Evolutionary conservation across 2,888 invertebrate species (phyloP).

Genomic region (Galeruca laticollis): DNA sequence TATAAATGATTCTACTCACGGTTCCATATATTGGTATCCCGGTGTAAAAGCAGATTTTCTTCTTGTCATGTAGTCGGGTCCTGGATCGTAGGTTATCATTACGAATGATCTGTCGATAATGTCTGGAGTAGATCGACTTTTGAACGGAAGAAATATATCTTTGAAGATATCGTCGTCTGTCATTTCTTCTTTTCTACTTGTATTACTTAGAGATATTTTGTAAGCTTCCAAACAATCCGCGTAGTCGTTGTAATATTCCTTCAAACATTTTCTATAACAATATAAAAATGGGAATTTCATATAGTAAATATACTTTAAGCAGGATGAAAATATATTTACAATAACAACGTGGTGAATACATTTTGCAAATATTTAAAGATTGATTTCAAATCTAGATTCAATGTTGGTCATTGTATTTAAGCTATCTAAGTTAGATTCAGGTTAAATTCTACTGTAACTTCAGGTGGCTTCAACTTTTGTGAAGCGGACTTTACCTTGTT

Average conservation of each 20-base stretch:
- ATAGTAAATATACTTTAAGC: no score
- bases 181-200: constrained; percentile 59
- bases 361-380: no score
- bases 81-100: constrained; percentile 65
- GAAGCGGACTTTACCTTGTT: no score
- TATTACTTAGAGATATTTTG: constrained; percentile 41
- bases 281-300: neutral
- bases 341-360: no score
- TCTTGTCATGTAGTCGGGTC: constrained; percentile 67
- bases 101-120: constrained; percentile 65
- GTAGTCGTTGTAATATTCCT: constrained; percentile 76
- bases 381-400: no score
- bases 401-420: no score
- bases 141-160: constrained; percentile 63
- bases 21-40: constrained; percentile 51
- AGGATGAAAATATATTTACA: no score
- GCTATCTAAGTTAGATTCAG: no score
- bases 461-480: no score
- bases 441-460: no score
- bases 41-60: constrained; percentile 69
- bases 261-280: constrained; percentile 60
- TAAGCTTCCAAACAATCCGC: constrained; percentile 72
- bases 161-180: constrained; percentile 62
- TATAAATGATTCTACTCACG: constrained; percentile 41
- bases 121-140: constrained; percentile 72